Percentiles rank a stretch among this genome's conserved stretches.
Conservation (phyloP, 2,888 invertebrate genomes). For the Drosophila leonis region DNA sequence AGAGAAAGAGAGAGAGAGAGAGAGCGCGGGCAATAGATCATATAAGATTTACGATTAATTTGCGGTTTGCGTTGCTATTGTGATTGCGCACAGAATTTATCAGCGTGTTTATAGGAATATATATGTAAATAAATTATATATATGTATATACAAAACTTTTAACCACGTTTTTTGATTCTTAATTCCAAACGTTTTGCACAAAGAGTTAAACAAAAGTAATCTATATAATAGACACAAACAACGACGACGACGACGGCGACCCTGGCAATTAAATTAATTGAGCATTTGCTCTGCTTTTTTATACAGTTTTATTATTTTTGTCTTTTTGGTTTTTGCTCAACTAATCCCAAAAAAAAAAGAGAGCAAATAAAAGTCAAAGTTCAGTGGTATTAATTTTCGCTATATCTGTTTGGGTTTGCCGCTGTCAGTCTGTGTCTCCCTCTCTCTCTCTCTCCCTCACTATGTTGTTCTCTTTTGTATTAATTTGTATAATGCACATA, state of each 20-base stretch:
- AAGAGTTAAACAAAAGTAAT: slow-evolving; percentile 21
- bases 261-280: slow-evolving; percentile 45
- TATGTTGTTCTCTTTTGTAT: slow-evolving; percentile 37
- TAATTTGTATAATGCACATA: slow-evolving; percentile 70
- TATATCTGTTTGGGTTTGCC: slow-evolving; percentile 5
- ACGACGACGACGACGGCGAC: slow-evolving; percentile 6
- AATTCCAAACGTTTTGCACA: slow-evolving; percentile 45
- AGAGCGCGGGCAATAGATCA: slow-evolving; percentile 4
- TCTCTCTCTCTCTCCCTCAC: background rate
- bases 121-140: background rate
- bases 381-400: slow-evolving; percentile 44
- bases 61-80: slow-evolving; percentile 34
- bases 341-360: slow-evolving; percentile 23
- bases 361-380: slow-evolving; percentile 48
- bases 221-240: slow-evolving; percentile 9
- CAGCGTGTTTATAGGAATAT: background rate
- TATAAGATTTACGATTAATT: slow-evolving; percentile 44
- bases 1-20: background rate
- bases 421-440: background rate
- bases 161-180: slow-evolving; percentile 18
- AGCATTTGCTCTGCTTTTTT: slow-evolving; percentile 48
- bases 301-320: slow-evolving; percentile 7
- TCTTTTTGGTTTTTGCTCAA: slow-evolving; percentile 10
- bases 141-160: background rate
- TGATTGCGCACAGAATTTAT: slow-evolving; percentile 23